Conservation (phyloP, 2,113 vertebrate species). For the Rhipidura dahli region DNA sequence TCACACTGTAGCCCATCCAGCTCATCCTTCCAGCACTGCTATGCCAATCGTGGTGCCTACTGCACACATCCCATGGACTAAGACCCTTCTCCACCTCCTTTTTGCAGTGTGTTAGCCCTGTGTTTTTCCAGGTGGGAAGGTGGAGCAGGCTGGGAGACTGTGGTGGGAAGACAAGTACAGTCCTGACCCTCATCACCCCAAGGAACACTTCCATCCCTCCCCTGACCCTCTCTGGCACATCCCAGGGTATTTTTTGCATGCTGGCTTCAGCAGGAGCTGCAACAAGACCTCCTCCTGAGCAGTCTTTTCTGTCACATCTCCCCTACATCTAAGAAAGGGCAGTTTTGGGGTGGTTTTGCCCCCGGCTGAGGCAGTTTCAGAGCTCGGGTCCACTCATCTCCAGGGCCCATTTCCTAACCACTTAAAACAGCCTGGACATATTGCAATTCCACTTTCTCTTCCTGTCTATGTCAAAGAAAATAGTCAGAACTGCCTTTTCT, state of each 20-base stretch:
- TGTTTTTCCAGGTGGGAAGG: neutral
- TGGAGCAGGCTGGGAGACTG: neutral
- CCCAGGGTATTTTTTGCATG: neutral
- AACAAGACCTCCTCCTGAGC: neutral
- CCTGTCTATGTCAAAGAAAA: neutral
- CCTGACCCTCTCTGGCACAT: neutral
- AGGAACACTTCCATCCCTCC: neutral
- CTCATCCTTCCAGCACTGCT: neutral
- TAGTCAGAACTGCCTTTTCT: neutral
- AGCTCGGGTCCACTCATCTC: neutral
- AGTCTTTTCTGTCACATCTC: neutral
- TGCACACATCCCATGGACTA: neutral
- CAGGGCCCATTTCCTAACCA: neutral
- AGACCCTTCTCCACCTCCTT: neutral
- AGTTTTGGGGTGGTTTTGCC: neutral
- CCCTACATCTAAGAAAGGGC: neutral
- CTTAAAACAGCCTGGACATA: neutral
- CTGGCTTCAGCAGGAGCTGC: neutral
- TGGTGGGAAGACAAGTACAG: neutral
- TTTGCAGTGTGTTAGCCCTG: neutral
- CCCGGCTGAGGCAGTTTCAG: neutral
- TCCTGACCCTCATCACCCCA: neutral
- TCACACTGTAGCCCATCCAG: neutral
- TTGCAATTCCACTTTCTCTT: neutral
- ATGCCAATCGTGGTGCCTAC: accelerated